Conservation (phyloP, 2,888 invertebrate species). For the Gymnoscelis rufifasciata region DNA sequence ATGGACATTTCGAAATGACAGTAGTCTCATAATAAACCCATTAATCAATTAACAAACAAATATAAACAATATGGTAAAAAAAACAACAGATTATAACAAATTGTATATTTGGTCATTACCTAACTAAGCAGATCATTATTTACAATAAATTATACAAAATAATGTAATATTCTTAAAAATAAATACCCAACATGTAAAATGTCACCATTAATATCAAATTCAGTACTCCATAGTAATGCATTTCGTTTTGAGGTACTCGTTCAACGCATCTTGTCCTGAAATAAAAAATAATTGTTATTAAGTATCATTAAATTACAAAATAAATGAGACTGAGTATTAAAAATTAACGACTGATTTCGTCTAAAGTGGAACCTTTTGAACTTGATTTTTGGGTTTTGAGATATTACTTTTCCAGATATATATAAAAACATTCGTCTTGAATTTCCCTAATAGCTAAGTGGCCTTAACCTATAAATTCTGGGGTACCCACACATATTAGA, state of each 20-base stretch:
- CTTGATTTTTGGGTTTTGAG: no score
- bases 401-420: no score
- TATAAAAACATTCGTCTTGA: no score
- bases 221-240: constrained; percentile 96
- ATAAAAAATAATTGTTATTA: constrained; percentile 33
- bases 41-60: neutral
- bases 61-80: neutral
- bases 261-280: constrained; percentile 92
- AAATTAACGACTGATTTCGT: no score
- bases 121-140: constrained; percentile 18
- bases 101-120: constrained; percentile 15
- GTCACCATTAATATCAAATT: constrained; percentile 13
- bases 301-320: no score
- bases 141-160: constrained; percentile 12
- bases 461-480: no score
- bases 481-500: no score
- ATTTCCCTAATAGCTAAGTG: no score
- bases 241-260: constrained; percentile 97
- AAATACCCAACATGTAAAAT: constrained; percentile 1
- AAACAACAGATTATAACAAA: neutral
- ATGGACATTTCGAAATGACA: no score
- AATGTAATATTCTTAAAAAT: constrained; percentile 7
- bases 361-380: no score
- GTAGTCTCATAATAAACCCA: no score
- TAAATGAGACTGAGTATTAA: no score